Conservation (phyloP, 2,888 invertebrate species). For the Meteorus colon region DNA sequence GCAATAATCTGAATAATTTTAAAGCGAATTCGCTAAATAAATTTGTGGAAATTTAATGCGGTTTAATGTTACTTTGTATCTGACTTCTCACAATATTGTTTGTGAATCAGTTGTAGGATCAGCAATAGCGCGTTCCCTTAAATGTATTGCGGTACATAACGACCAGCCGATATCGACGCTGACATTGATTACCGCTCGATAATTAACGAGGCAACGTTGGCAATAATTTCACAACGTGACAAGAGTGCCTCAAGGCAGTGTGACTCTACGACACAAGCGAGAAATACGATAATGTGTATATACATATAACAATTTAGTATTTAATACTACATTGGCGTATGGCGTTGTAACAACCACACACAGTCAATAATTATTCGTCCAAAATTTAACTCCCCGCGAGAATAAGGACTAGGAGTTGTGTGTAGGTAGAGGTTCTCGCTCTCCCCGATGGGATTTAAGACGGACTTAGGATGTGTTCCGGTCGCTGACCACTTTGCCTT, state of each 20-base stretch:
- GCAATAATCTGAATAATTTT: not conserved
- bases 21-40: not conserved
- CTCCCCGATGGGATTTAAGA: slow-evolving; percentile 71
- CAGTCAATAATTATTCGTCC: slow-evolving; percentile 68
- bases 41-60: not conserved
- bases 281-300: slow-evolving; percentile 11
- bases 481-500: slow-evolving; percentile 73
- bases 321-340: not conserved
- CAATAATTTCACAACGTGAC: slow-evolving; percentile 45
- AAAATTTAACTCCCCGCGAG: slow-evolving; percentile 67
- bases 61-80: not conserved
- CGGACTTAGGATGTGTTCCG: slow-evolving; percentile 73
- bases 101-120: not conserved
- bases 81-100: not conserved
- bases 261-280: slow-evolving; percentile 21
- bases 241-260: slow-evolving; percentile 45
- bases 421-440: slow-evolving; percentile 24
- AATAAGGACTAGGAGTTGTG: slow-evolving; percentile 55
- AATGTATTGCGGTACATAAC: not conserved
- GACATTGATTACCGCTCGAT: slow-evolving; percentile 61
- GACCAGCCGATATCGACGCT: slow-evolving; percentile 46
- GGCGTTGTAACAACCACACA: slow-evolving; percentile 34
- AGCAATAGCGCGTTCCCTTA: not conserved
- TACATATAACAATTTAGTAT: not conserved
- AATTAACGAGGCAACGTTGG: slow-evolving; percentile 57